Percentiles rank a stretch among this genome's conserved stretches.
Conservation (phyloP, 2,113 vertebrate species). For the Eptesicus fuscus region DNA sequence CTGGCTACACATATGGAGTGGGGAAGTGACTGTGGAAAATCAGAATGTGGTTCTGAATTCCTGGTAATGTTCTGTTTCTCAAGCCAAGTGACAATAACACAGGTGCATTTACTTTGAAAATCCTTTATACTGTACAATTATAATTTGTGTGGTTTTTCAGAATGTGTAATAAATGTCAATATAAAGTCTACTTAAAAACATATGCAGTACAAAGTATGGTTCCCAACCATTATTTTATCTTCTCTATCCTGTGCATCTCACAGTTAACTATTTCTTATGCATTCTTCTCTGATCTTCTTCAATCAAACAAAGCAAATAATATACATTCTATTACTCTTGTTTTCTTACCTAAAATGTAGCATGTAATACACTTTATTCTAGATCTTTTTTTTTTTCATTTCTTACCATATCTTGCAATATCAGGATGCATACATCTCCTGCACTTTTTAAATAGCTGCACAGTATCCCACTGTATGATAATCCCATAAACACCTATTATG, state of each 20-base stretch:
- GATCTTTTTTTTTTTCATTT: background rate
- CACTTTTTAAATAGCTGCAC: background rate
- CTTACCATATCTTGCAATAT: background rate
- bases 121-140: background rate
- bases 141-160: background rate
- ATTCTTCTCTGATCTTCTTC: background rate
- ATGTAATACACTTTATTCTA: background rate
- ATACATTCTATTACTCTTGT: background rate
- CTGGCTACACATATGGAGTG: background rate
- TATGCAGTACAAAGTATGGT: too few species aligned
- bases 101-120: background rate
- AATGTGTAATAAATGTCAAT: background rate
- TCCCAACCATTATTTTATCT: background rate
- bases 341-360: background rate
- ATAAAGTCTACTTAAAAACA: background rate
- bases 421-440: background rate
- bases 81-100: background rate
- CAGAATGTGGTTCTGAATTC: background rate
- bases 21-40: background rate
- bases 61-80: background rate
- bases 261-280: background rate
- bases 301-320: background rate
- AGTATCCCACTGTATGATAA: background rate
- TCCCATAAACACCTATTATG: background rate
- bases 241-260: background rate